phyloP scores from a whole-genome alignment of 2,888 invertebrate genomes.

The Bugula neritina region DNA sequence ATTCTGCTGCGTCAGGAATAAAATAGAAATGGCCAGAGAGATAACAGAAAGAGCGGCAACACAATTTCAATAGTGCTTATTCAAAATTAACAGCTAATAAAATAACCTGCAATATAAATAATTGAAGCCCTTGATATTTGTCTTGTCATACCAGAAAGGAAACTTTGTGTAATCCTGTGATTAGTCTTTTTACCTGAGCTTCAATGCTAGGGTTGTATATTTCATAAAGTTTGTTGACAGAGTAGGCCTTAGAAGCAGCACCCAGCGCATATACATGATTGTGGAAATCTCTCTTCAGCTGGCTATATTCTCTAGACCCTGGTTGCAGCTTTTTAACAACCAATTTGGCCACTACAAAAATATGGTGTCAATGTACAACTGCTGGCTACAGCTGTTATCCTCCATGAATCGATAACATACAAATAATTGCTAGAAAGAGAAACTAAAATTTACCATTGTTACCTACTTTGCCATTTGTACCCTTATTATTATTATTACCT shows the following conservation, averaged over 20 bases:
- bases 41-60: no score
- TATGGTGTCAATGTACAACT: not conserved
- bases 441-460: not conserved
- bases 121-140: no score
- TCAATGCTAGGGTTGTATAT: not conserved
- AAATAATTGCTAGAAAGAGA: not conserved
- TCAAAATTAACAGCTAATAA: no score
- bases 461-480: not conserved
- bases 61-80: no score
- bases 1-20: no score
- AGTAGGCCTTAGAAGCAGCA: not conserved
- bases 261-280: not conserved
- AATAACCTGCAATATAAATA: no score
- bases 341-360: not conserved
- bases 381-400: no score
- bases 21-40: no score
- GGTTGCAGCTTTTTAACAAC: not conserved
- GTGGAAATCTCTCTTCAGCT: conserved; percentile 6
- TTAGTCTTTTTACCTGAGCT: not conserved
- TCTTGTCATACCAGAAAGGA: no score
- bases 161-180: no score
- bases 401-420: no score
- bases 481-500: not conserved
- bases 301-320: conserved; percentile 9
- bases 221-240: conserved; percentile 15